Conservation (phyloP, 2,797 vertebrate genomes). For the Siniperca undulata region DNA sequence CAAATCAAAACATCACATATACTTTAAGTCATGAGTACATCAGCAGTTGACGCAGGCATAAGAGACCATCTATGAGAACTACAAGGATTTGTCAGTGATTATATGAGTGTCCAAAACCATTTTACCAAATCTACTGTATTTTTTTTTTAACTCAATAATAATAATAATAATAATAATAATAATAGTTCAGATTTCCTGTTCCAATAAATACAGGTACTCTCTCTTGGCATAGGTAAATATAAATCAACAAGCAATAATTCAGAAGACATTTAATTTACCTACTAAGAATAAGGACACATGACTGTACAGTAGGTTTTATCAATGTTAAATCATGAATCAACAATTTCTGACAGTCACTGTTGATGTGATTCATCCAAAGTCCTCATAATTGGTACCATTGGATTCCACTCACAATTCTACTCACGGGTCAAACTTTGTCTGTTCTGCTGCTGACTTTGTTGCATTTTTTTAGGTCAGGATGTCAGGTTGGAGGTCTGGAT, state of each 20-base stretch:
- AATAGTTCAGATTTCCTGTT: not conserved
- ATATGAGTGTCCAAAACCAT: not conserved
- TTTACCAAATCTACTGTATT: not conserved
- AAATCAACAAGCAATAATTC: too few relatives aligned
- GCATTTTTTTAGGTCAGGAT: not conserved
- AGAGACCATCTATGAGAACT: not conserved
- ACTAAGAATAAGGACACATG: too few relatives aligned
- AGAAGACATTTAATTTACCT: not conserved
- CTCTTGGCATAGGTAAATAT: too few relatives aligned
- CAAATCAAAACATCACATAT: slow-evolving; percentile 48
- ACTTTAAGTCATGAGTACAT: not conserved
- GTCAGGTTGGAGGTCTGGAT: not conserved
- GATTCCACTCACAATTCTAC: not conserved
- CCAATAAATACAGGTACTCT: not conserved
- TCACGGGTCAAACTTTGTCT: not conserved
- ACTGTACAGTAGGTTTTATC: too few relatives aligned
- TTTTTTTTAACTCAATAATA: not conserved
- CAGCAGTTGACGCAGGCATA: not conserved
- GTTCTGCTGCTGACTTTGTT: not conserved
- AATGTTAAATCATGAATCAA: too few relatives aligned
- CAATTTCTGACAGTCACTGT: not conserved
- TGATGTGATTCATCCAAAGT: not conserved
- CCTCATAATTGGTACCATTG: not conserved
- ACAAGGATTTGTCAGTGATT: too few relatives aligned
- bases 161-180: not conserved